Base-by-base conservation (phyloP, 2,888 invertebrate species). In the Callosobruchus maculatus region DNA sequence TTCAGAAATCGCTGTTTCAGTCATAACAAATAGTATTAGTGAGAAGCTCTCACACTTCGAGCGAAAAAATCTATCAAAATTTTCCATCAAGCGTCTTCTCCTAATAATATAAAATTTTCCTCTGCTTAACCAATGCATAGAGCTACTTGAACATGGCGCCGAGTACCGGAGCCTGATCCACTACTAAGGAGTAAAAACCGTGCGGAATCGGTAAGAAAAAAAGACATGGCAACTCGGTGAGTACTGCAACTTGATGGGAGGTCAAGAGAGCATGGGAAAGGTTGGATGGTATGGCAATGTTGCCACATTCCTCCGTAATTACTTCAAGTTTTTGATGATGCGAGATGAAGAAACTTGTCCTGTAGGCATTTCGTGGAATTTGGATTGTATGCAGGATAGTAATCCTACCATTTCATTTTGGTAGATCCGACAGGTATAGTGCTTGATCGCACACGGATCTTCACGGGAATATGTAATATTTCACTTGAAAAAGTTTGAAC, bases 241-340 rank as follows among this genome's bases (percentile, higher is more conserved):
- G 77, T 75, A 74, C 72, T 73, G 74, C 75, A 75, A 72, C 75
- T 76, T 78, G 77, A 78, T 74, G 76, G 73, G 77, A 77, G 78
- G 78, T 78, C 78, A 78, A 77, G 75, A 74, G 77, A 78, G 76
- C 77, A 78, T 78, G 77, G 74, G 77, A 78, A 78, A 74, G 72
- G 72, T 71, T 7, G 70, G 22, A 30, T 13, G 22, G 49, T 49
- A 49, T 49, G 21, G 70, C 74, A 66, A 18, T 18, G 74, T 74
- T 74, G 74, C 72, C 74, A 26, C 67, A 74, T 70, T 68, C 69
- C 72, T 31, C 5, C 30, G 21, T 20, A 13, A 22, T 72, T 72
- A 70, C 72, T 66, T 26, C 49, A 70, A 4, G 67, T 70, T 72
- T 71, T 71, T 70, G 66, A 31, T 66, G 5, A 66, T 71, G 2